Evolutionary conservation across 2,797 vertebrate genomes (phyloP).

Genomic region (Nyctalus aviator): DNA sequence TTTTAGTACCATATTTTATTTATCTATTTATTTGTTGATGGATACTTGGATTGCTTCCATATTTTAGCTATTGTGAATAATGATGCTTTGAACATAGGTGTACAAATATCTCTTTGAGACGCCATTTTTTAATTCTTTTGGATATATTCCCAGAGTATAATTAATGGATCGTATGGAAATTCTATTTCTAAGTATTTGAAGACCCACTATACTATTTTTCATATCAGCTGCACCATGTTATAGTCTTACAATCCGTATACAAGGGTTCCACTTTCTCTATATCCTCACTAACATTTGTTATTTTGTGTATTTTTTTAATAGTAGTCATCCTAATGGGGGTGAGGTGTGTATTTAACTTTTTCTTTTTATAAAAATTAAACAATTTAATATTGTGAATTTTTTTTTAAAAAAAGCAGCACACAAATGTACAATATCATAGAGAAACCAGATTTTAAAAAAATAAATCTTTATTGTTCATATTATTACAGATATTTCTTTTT

Average conservation of each 20-base stretch:
- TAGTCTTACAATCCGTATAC: background rate
- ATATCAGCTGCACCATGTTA: background rate
- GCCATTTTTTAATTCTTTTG: background rate
- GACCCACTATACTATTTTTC: background rate
- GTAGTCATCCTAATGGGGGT: background rate
- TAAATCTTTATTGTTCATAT: no score
- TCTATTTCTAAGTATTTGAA: background rate
- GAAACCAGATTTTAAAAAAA: background rate
- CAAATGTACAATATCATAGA: background rate
- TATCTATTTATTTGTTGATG: background rate
- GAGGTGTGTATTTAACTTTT: background rate
- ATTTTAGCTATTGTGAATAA: background rate
- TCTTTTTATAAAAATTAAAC: background rate
- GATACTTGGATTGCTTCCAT: background rate
- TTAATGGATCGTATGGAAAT: background rate
- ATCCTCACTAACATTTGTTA: background rate
- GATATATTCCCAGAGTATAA: background rate
- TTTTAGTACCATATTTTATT: background rate
- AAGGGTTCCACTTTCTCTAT: background rate
- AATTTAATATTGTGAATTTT: constrained; percentile 14
- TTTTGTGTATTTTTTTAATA: background rate
- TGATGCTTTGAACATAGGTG: background rate
- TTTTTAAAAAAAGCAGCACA: background rate
- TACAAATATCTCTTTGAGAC: background rate
- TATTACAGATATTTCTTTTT: no score